Percentiles rank a stretch among this genome's conserved stretches.
Evolutionary conservation across 2,888 invertebrate genomes (phyloP).

Genomic region (Herminia tarsipennalis): DNA sequence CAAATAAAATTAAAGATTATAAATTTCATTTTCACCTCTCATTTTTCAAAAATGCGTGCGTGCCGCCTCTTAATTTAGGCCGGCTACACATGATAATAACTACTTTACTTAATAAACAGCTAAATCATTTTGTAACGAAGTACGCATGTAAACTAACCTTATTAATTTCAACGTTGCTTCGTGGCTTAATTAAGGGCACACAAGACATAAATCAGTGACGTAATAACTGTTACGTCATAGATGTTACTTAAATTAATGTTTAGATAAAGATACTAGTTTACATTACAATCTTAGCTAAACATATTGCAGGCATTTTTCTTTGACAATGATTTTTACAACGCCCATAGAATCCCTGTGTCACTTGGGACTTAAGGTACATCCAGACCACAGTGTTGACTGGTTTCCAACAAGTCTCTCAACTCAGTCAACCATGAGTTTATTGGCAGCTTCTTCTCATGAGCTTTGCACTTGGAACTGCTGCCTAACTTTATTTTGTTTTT

Average conservation of each 20-base stretch:
- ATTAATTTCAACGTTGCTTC: conserved; percentile 40
- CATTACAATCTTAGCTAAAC: too few species aligned
- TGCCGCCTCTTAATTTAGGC: conserved; percentile 21
- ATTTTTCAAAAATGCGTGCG: conserved; percentile 20
- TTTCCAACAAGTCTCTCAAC: too few species aligned
- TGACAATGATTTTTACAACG: too few species aligned
- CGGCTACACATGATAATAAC: conserved; percentile 23
- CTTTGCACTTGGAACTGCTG: too few species aligned
- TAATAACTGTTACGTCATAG: conserved; percentile 13
- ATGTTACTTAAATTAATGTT: background rate
- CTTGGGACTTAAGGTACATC: too few species aligned
- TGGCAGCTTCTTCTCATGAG: too few species aligned
- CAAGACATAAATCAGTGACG: conserved; percentile 24
- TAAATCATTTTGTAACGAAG: conserved; percentile 34
- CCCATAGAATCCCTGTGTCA: too few species aligned
- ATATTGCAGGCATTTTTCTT: too few species aligned
- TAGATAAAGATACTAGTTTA: too few species aligned
- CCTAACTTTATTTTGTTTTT: too few species aligned
- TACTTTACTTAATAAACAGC: conserved; percentile 29
- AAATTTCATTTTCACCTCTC: conserved; percentile 14
- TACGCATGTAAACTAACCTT: conserved; percentile 31
- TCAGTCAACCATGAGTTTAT: too few species aligned
- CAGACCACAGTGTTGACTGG: too few species aligned
- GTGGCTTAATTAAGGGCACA: conserved; percentile 35
- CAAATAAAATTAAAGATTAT: conserved; percentile 5